Base-by-base conservation (phyloP, 35 echinoderm and acorn worm species). In the Ophiothrix spiculata region DNA sequence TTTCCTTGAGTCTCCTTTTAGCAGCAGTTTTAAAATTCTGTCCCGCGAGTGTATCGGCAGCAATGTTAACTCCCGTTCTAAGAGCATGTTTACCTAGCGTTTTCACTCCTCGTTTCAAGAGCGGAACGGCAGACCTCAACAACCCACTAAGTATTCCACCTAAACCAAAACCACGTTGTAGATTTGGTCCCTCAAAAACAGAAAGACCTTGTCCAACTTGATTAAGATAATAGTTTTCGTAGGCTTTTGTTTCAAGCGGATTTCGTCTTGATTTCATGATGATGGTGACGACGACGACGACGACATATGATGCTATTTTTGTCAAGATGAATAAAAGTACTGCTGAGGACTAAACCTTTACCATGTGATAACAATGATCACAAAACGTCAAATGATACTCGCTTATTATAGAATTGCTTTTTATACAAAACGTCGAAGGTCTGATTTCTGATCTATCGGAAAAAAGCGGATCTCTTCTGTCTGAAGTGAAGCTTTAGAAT, bases 401-500 rank as follows among this genome's bases (percentile, higher is more conserved):
- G 17, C 2, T 63, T 63, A 21, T 34, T 0, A 1, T 11, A 56
- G 33, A 16, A 79, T 31, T 42, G 25, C 25, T 21, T 74, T 82
- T 81, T 40, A 33, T 64, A 35, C 42, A 49, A 19, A 19, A 6
- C 19, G 23, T 69, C 23, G 87, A 25, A 32, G 6, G 12, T 80
- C 49, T 12, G 36, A n/a, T n/a, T n/a, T n/a, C n/a, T n/a, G n/a
- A n/a, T n/a, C n/a, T 35, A 91, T 39, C 49, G 35, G 32, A 86
- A 91, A 1, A 86, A 75, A 15, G 81, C 33, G 25, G 80, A 39
- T 81, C 87, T 76, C 13, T 39, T 23, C 40, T 77, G 35, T 86
- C 87, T 36, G 60, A 93, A 93, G 35, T 92, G 91, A 39, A 91
- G 91, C 79, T 87, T 92, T 33, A 78, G 40, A 32, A 92, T 82